Evolutionary conservation across 2,797 vertebrate genomes (phyloP).

Genomic region (Delichon dasypus): DNA sequence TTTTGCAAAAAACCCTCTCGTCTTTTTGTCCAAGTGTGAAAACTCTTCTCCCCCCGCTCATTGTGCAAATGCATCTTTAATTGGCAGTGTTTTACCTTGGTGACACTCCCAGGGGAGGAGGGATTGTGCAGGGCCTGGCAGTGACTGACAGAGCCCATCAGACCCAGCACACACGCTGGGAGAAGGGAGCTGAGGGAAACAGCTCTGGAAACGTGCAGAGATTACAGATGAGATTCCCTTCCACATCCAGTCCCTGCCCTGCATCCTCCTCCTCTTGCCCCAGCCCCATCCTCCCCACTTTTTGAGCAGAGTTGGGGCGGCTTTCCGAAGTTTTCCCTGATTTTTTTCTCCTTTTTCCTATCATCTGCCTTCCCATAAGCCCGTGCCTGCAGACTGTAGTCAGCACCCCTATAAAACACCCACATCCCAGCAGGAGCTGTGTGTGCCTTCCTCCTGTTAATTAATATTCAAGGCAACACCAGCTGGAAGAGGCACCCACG

Average conservation of each 20-base stretch:
- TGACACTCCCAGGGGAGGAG: not conserved
- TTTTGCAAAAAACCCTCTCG: not conserved
- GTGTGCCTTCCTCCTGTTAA: not conserved
- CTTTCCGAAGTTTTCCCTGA: not conserved
- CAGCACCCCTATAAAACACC: not conserved
- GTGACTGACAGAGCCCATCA: slow-evolving; percentile 16
- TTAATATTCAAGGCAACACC: not conserved
- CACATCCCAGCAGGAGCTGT: not conserved
- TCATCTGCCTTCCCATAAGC: not conserved
- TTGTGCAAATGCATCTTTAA: not conserved
- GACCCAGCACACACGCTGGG: rapidly evolving
- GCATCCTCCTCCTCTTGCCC: not conserved
- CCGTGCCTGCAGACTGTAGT: not conserved
- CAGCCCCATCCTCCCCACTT: not conserved
- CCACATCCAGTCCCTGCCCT: not conserved
- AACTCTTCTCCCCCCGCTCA: not conserved
- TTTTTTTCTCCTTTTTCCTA: not conserved
- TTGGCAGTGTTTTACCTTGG: not conserved
- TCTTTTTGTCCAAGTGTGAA: not conserved
- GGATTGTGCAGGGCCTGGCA: not conserved
- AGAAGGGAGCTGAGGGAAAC: not conserved
- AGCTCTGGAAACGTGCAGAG: not conserved
- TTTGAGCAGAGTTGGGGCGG: no score
- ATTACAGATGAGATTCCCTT: not conserved
- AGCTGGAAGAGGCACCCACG: slow-evolving; percentile 4